phyloP scores from a whole-genome alignment of 2,888 invertebrate genomes.

The Drosophila bunnanda region DNA sequence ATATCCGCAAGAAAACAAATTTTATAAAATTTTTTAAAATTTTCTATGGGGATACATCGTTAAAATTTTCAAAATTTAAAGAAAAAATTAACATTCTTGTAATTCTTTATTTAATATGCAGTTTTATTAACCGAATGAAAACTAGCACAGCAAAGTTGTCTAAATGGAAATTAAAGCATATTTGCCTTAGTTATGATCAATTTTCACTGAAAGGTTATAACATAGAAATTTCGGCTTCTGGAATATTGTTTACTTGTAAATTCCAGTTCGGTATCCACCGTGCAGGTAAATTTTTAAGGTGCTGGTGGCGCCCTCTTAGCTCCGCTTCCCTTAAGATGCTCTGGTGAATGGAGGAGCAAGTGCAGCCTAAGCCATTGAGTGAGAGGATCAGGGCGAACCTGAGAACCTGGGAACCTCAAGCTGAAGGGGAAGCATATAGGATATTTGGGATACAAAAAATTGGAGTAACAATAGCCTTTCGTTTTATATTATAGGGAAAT shows the following conservation, averaged over 20 bases:
- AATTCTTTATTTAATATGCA: no score
- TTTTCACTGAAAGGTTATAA: no score
- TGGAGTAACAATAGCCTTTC: background rate
- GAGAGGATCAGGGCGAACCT: conserved; percentile 30
- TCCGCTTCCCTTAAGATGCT: background rate
- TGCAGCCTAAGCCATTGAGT: conserved; percentile 58
- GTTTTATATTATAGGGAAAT: background rate
- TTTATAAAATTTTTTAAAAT: no score
- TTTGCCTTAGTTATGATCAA: no score
- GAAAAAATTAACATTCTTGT: no score
- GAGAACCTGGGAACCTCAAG: conserved; percentile 1
- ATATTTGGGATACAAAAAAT: background rate
- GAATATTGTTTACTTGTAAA: background rate
- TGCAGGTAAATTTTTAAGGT: conserved; percentile 56
- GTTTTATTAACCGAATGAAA: no score
- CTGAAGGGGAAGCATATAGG: background rate
- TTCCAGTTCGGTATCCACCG: background rate
- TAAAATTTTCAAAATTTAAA: no score
- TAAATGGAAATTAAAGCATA: no score
- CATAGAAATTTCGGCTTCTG: no score
- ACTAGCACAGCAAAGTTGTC: no score
- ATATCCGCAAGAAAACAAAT: no score
- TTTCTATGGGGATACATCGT: no score
- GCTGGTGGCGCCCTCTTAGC: conserved; percentile 11
- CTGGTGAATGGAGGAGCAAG: conserved; percentile 34